Percentiles rank a stretch among this genome's conserved stretches.
Evolutionary conservation across 2,888 invertebrate genomes (phyloP).

Genomic region (Peribatodes rhomboidaria): DNA sequence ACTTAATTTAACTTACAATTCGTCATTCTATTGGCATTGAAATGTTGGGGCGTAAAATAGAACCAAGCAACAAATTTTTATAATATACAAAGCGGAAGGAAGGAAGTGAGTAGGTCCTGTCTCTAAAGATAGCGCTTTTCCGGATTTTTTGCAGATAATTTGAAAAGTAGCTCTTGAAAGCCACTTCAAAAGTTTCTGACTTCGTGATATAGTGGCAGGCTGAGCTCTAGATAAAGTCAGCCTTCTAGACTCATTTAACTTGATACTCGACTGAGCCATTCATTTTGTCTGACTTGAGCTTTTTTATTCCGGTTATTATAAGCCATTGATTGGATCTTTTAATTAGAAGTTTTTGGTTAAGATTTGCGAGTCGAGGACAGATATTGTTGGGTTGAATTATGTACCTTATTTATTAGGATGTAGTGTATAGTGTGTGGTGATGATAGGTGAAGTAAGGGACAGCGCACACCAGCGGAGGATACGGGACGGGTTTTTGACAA

Average conservation of each 20-base stretch:
- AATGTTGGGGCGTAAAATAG: too few species aligned
- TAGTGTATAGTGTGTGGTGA: too few species aligned
- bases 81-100: too few species aligned
- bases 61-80: too few species aligned
- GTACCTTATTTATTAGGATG: too few species aligned
- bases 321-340: constrained; percentile 48
- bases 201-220: constrained; percentile 49
- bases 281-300: constrained; percentile 53
- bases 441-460: too few species aligned
- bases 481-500: too few species aligned
- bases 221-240: constrained; percentile 66
- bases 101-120: too few species aligned
- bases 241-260: constrained; percentile 69
- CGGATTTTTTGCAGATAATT: background rate
- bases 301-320: constrained; percentile 51
- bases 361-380: background rate
- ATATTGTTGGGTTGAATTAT: background rate
- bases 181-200: constrained; percentile 47
- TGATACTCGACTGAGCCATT: constrained; percentile 55
- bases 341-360: constrained; percentile 37
- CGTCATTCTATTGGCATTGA: too few species aligned
- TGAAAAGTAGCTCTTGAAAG: background rate
- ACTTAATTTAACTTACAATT: too few species aligned
- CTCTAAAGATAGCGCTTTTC: too few species aligned
- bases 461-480: too few species aligned